Base-by-base conservation (phyloP, 1,140 invertebrate genomes). In the Manduca sexta region DNA sequence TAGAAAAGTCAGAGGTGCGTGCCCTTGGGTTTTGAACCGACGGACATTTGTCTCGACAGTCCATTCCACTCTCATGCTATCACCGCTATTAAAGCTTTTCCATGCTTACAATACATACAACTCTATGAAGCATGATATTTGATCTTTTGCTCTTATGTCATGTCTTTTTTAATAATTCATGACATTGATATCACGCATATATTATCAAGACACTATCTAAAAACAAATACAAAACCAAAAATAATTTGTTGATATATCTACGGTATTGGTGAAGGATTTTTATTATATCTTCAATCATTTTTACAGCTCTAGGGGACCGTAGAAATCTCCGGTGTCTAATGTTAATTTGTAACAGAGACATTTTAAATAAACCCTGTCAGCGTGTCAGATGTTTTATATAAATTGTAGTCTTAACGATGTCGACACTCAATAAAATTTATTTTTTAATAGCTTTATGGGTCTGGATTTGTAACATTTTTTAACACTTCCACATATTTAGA, bases 371-470 rank as follows among this genome's bases (percentile, higher is more conserved):
- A 62, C 47, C 26, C 64, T 76, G 73, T 78, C 77, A 70, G 65
- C 73, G 43, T 46, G 34, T 70, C 69, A 69, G 50, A 66, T 74
- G 69, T 62, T 70, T 64, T 62, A 39, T 67, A 76, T 78, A 81
- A 81, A 81, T 76, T 51, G 58, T 46, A 21, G 35, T 53, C 48
- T 73, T 76, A 74, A 76, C 64, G 73, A 68, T 56, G 64, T 72
- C 59, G 45, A 49, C 62, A 61, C 56, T 52, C 59, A 56, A 80
- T 75, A 75, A 77, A 73, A 68, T 65, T 59, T 69, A 72, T 65
- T 64, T 71, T 70, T 69, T 63, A 58, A 69, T 60, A 21, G 49
- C 45, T 62, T 57, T 62, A 59, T 42, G 54, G 44, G 37, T 15
- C 55, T 52, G 56, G 59, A 59, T 62, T 53, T 61, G 58, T 60